Evolutionary conservation across 2,888 invertebrate species (phyloP), one percentile per base, ranked within the genome.

Genomic region (Elmis aenea): DNA sequence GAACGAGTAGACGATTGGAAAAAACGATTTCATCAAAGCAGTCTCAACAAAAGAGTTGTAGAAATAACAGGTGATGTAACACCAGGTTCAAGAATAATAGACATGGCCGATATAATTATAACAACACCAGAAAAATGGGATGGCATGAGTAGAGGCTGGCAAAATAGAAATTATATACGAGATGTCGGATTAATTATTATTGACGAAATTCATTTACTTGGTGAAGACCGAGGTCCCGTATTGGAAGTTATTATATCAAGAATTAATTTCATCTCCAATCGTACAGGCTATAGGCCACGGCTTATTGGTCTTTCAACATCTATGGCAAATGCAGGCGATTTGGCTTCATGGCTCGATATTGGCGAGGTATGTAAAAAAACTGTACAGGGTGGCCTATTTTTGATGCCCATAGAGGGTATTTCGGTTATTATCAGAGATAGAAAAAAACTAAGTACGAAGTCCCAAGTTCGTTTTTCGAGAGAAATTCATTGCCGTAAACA

Each of bases 71-170:
- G 97, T 60, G 86, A 89, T 62, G 85, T 90, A 0, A 83, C 88
- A 0, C 94, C 94, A 0, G 91, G 92, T 59, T 79, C 86, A 34
- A 72, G 81, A 39, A 84, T 91, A 0, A 91, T 99, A 38, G 77
- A 82, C 0, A 77, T 70, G 30, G 85, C 95, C 0, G 85, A 90
- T 62, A 83, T 99, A 1, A 97, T 99, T 50, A 93, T 99, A 0
- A 99, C 99, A 0, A 99, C 99, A 0, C 99, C 99, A 0, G 99
- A 99, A 69, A 99, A 99, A 66, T 99, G 99, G 99, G 99, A 99
- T 68, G 97, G 97, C 33, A 91, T 99, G 58, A 95, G 94, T 68
- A 79, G 97, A 40, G 93, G 92, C 43, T 99, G 97, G 97, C 94
- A 96, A 62, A 95, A 92, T 0, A 77, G 99, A 51, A 85, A 83